Evolutionary conservation across 2,888 invertebrate genomes (phyloP), one percentile per base, ranked within the genome.

Genomic region (Cheilosia vernalis): DNA sequence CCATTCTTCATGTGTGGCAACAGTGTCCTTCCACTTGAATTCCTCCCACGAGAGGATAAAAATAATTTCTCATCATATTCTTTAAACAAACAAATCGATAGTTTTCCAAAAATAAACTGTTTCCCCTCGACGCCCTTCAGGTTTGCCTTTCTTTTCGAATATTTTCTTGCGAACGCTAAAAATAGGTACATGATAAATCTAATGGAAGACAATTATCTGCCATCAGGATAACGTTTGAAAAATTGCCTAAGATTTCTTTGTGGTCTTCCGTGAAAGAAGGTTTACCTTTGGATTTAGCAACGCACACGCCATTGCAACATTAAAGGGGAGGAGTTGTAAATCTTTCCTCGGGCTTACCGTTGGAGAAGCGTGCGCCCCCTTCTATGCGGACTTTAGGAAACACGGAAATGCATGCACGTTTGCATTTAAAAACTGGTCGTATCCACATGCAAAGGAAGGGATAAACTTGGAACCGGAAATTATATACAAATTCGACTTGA

Each of bases 381-480:
- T 3, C 17, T 7, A 51, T 44, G 72, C 17, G 42, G 24, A 37
- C 19, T 2, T n/a, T 44, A 17, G 15, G 7, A 7, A 19, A 2
- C 15, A 55, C n/a, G 55, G 44, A 63, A 73, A 53, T 73, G 63
- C 73, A 51, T 72, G 72, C 33, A 64, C 49, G 73, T 74, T 33
- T 56, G 17, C 55, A 56, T 47, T 47, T 56, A 40, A 37, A 10
- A n/a, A 64, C 33, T 53, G 24, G 15, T 44, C 30, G 33, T 19
- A 17, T 27, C 10, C 27, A n/a, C 42, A 42, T 7, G 10, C 27
- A 53, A 9, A 9, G 47, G 21, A 66, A 24, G 53, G 17, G 30
- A 55, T 42, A 55, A 17, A 63, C 15, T 24, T 44, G 24, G 9
- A 42, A 42, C 27, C 60, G 51, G 73, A 56, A 44, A 40, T 56